Conservation (phyloP, 30 jellyfish, hydroid and myxozoan genomes). For the Hydractinia symbiolongicarpus region DNA sequence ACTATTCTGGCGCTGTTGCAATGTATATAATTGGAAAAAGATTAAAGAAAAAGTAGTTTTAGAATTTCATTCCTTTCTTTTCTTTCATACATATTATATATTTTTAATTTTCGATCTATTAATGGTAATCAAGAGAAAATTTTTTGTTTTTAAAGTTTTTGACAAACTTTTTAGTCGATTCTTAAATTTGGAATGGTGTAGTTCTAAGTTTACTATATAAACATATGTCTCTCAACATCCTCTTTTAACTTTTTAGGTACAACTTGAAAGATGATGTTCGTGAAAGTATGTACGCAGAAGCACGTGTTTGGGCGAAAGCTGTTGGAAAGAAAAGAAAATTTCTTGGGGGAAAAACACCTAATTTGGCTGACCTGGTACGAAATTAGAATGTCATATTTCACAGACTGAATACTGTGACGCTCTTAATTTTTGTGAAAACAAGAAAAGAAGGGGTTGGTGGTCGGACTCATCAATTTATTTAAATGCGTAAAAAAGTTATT, state of each 20-base stretch:
- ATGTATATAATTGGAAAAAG: constrained; percentile 82
- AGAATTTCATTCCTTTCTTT: background rate
- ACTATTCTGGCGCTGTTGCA: constrained; percentile 83
- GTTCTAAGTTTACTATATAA: too few relatives aligned
- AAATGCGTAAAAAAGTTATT: too few relatives aligned
- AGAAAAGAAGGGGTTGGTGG: too few relatives aligned
- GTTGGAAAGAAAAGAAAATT: constrained; percentile 72
- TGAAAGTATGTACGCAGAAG: constrained; percentile 81
- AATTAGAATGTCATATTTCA: background rate
- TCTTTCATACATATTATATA: background rate
- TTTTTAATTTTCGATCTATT: background rate
- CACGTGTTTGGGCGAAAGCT: constrained; percentile 76
- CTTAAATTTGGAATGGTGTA: too few relatives aligned
- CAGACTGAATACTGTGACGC: too few relatives aligned
- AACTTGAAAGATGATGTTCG: constrained; percentile 86
- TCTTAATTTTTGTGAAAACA: too few relatives aligned
- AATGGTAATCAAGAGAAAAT: background rate
- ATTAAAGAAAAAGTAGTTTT: constrained; percentile 53
- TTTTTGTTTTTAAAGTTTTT: background rate
- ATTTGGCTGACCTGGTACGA: constrained; percentile 88
- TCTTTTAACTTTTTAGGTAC: constrained; percentile 38
- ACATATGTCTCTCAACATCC: too few relatives aligned
- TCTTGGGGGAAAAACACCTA: constrained; percentile 88
- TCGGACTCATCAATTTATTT: too few relatives aligned
- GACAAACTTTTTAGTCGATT: background rate